Percentiles rank a stretch among this genome's conserved stretches.
Conservation (phyloP, 1,140 invertebrate species). For the Ceratosolen fusciceps region DNA sequence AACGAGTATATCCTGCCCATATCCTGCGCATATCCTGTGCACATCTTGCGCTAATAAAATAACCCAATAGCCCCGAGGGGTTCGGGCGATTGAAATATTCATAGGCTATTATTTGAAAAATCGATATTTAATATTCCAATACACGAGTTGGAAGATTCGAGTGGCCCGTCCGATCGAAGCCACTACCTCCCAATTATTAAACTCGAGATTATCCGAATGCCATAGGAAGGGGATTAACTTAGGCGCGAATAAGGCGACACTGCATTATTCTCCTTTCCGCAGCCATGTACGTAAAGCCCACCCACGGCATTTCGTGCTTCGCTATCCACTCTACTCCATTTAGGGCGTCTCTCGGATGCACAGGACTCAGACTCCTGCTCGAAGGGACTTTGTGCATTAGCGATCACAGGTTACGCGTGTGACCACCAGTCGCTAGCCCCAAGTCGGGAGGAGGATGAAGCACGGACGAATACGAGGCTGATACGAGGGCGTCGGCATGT, state of each 20-base stretch:
- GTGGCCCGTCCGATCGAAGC: not conserved
- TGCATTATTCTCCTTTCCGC: not conserved
- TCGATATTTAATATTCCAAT: too few relatives aligned
- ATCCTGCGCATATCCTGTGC: too few relatives aligned
- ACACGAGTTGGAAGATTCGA: not conserved
- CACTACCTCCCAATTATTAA: conserved; percentile 14
- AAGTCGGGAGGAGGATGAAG: not conserved
- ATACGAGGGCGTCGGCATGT: not conserved
- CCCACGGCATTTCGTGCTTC: conserved; percentile 8
- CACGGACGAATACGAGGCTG: too few relatives aligned
- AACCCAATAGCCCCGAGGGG: too few relatives aligned
- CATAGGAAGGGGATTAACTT: not conserved
- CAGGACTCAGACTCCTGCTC: conserved; percentile 4
- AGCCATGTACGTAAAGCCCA: not conserved
- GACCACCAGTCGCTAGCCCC: too few relatives aligned
- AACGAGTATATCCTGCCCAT: not conserved
- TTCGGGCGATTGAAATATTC: too few relatives aligned
- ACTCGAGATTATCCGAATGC: not conserved
- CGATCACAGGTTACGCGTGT: too few relatives aligned
- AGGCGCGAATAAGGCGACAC: not conserved
- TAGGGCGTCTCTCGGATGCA: conserved; percentile 17
- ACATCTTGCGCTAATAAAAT: too few relatives aligned
- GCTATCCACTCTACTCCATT: conserved; percentile 32
- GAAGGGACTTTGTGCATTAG: not conserved
- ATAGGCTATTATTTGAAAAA: too few relatives aligned